phyloP scores from a whole-genome alignment of 1,140 invertebrate species.

The Holotrichia oblita region DNA sequence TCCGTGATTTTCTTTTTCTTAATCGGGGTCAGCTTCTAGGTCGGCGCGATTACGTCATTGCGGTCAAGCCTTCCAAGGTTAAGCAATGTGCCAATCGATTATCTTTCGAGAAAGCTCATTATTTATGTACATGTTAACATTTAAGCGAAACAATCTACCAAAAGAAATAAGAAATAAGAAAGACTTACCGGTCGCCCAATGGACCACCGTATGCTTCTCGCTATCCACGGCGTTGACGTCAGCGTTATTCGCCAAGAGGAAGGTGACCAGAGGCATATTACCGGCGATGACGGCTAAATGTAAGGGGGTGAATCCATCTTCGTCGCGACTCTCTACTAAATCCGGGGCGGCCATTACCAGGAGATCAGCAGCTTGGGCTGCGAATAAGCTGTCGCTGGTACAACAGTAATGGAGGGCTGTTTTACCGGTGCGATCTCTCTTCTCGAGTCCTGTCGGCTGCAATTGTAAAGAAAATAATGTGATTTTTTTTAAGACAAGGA shows the following conservation, averaged over 20 bases:
- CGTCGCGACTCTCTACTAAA: constrained; percentile 83
- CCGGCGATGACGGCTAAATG: constrained; percentile 94
- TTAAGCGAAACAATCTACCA: background rate
- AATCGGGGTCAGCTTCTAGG: constrained; percentile 3
- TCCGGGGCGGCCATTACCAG: constrained; percentile 80
- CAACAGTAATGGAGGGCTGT: constrained; percentile 93
- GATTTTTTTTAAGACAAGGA: no score
- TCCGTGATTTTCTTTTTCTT: constrained; percentile 14
- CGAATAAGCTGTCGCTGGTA: constrained; percentile 62
- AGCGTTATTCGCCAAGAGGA: constrained; percentile 82
- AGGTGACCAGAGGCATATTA: constrained; percentile 82
- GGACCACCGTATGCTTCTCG: constrained; percentile 95
- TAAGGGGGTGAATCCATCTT: constrained; percentile 92
- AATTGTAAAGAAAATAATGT: constrained; percentile 42
- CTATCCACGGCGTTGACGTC: constrained; percentile 90
- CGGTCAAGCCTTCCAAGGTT: constrained; percentile 42
- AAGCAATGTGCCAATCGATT: constrained; percentile 41
- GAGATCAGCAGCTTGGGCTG: constrained; percentile 71
- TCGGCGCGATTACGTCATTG: constrained; percentile 41
- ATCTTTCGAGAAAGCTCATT: constrained; percentile 24
- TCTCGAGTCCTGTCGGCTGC: constrained; percentile 69
- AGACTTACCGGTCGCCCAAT: constrained; percentile 94
- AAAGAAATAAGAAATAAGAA: background rate
- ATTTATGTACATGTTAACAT: constrained; percentile 7
- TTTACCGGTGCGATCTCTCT: constrained; percentile 84